phyloP scores from a whole-genome alignment of 2,888 invertebrate species.

The Liodrosophila aerea region DNA sequence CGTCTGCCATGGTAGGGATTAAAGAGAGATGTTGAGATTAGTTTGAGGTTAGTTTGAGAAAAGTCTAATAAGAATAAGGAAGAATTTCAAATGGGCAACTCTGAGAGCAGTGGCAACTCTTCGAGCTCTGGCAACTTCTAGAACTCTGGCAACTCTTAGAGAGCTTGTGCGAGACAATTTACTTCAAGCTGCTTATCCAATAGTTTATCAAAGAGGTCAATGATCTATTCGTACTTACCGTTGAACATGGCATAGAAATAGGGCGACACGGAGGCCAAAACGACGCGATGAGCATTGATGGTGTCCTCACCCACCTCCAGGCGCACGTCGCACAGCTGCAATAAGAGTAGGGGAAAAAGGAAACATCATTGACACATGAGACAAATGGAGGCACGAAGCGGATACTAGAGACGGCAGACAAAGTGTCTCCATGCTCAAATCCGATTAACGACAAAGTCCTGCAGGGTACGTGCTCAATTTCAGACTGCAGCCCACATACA shows the following conservation, averaged over 20 bases:
- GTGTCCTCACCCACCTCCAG: constrained; percentile 87
- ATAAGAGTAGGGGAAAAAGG: constrained; percentile 16
- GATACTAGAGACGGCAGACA: constrained; percentile 8
- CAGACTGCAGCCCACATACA: constrained; percentile 16
- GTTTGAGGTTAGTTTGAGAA: no score
- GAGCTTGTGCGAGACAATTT: no score
- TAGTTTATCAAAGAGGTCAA: background rate
- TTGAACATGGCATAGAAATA: constrained; percentile 88
- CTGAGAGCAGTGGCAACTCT: no score
- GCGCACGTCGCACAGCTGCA: constrained; percentile 84
- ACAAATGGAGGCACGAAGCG: constrained; percentile 2
- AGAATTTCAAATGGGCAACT: no score
- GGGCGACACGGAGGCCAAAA: constrained; percentile 89
- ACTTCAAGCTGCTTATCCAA: no score
- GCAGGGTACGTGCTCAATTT: constrained; percentile 47
- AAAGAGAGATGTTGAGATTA: background rate
- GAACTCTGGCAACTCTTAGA: no score
- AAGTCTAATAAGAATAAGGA: background rate
- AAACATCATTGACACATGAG: constrained; percentile 40
- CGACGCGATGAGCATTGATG: constrained; percentile 88
- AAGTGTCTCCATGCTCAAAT: constrained; percentile 58
- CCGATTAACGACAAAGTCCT: constrained; percentile 49
- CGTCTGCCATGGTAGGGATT: constrained; percentile 69
- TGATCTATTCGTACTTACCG: constrained; percentile 73
- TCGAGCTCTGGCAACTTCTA: no score